Conservation (phyloP, 2,797 vertebrate species). For the Cyclura pinguis region DNA sequence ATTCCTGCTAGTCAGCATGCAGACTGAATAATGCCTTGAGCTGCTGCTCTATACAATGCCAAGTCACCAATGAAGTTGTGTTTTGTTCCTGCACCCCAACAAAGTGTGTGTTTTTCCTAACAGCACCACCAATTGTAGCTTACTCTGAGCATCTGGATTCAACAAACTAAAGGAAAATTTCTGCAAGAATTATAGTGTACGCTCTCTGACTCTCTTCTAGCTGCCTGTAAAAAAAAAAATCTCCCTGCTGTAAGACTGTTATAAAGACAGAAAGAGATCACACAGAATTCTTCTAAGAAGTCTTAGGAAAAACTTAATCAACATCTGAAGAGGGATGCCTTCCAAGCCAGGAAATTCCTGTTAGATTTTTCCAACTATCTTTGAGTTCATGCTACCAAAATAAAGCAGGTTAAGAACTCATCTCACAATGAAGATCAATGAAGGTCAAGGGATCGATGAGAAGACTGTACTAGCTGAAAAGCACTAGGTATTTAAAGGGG, state of each 20-base stretch:
- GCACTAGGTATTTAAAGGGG: background rate
- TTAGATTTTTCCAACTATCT: background rate
- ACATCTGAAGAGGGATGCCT: background rate
- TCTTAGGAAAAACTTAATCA: constrained; percentile 16
- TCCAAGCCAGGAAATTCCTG: constrained; percentile 23
- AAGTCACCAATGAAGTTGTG: too few relatives aligned
- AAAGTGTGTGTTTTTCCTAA: too few relatives aligned
- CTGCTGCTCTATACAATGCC: too few relatives aligned
- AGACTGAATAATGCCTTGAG: too few relatives aligned
- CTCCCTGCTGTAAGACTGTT: constrained; percentile 6
- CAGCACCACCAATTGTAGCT: background rate
- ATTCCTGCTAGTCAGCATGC: too few relatives aligned
- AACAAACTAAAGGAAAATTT: background rate
- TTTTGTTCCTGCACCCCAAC: too few relatives aligned
- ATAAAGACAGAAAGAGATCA: constrained; percentile 9
- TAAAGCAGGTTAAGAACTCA: constrained; percentile 13
- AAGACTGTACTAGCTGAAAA: constrained; percentile 7
- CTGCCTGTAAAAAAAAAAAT: constrained; percentile 5
- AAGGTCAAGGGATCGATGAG: background rate
- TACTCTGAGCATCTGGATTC: background rate
- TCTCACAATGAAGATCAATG: background rate
- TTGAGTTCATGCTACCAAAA: background rate
- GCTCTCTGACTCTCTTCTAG: background rate
- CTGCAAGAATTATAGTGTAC: background rate
- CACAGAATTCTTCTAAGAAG: constrained; percentile 27